A percentile compares a stretch with the other conserved stretches of the same genome.
These are phyloP conservation scores for Aphaenogaster floridana DNA, from an alignment of 1,140 invertebrate species.

Conservation along the genomic window DNA sequence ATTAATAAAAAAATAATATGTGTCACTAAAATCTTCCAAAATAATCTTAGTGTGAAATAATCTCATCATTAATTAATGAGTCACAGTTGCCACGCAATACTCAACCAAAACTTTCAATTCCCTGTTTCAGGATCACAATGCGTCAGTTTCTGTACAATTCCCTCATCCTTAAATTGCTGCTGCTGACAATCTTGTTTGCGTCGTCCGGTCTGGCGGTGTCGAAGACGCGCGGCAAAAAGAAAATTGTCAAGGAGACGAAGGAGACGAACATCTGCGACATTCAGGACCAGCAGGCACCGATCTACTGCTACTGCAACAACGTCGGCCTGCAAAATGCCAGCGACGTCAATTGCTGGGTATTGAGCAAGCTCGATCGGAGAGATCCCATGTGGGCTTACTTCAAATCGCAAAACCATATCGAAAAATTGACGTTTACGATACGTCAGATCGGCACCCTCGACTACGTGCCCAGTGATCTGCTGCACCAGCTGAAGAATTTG, in stretches of 20 bases:
- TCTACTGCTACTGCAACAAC: constrained; percentile 86
- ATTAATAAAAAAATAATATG: background rate
- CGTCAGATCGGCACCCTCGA: constrained; percentile 89
- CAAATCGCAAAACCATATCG: constrained; percentile 90
- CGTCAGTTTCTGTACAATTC: constrained; percentile 53
- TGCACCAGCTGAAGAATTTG: constrained; percentile 89
- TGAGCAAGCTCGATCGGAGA: constrained; percentile 89
- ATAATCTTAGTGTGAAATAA: background rate
- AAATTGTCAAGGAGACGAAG: constrained; percentile 61
- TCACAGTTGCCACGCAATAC: background rate
- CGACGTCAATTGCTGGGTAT: constrained; percentile 89
- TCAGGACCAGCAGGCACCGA: constrained; percentile 78
- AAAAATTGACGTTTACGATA: constrained; percentile 90
- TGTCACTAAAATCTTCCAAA: background rate
- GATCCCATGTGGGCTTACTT: constrained; percentile 91
- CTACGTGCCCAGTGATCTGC: constrained; percentile 90
- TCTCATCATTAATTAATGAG: background rate
- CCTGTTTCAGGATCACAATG: constrained; percentile 75
- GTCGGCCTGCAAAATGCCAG: constrained; percentile 81
- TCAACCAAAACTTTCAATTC: background rate
- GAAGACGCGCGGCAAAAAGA: constrained; percentile 77
- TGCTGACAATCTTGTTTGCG: constrained; percentile 71
- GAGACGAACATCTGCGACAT: constrained; percentile 86
- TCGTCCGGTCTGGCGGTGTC: constrained; percentile 67
- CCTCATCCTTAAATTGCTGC: constrained; percentile 68